These are phyloP conservation scores for Cavia porcellus DNA, from an alignment of 2,113 vertebrate species.

Conservation along the genomic window DNA sequence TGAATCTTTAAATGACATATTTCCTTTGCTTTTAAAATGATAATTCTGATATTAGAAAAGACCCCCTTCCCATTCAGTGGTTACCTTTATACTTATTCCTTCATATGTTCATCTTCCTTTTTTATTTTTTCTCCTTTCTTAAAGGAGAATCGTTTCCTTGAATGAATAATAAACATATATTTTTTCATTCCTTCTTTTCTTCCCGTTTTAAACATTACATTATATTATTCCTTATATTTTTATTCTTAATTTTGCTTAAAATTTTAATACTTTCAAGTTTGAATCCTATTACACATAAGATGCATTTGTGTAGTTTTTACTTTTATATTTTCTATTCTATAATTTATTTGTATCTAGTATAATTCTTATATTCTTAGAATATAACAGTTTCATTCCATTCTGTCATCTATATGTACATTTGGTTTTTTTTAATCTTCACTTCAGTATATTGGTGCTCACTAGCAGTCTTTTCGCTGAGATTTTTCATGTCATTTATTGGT, in stretches of 20 bases:
- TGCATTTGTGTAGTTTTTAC: neutral
- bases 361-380: neutral
- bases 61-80: neutral
- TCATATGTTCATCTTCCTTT: neutral
- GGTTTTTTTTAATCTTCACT: constrained; percentile 27
- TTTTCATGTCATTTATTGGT: constrained; percentile 30
- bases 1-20: neutral
- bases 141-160: constrained; percentile 35
- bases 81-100: neutral
- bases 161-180: constrained; percentile 5
- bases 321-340: constrained; percentile 10
- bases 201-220: neutral
- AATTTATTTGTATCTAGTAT: neutral
- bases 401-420: neutral
- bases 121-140: neutral
- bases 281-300: neutral
- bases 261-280: constrained; percentile 49
- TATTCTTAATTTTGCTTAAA: neutral
- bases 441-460: constrained; percentile 4
- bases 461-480: neutral
- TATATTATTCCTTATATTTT: constrained; percentile 51
- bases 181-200: neutral
- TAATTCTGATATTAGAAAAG: constrained; percentile 18
- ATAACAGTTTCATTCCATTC: neutral
- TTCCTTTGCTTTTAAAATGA: constrained; percentile 51